Base-by-base conservation (phyloP, 2,113 vertebrate species). In the Rhegmatorhina hoffmannsi region DNA sequence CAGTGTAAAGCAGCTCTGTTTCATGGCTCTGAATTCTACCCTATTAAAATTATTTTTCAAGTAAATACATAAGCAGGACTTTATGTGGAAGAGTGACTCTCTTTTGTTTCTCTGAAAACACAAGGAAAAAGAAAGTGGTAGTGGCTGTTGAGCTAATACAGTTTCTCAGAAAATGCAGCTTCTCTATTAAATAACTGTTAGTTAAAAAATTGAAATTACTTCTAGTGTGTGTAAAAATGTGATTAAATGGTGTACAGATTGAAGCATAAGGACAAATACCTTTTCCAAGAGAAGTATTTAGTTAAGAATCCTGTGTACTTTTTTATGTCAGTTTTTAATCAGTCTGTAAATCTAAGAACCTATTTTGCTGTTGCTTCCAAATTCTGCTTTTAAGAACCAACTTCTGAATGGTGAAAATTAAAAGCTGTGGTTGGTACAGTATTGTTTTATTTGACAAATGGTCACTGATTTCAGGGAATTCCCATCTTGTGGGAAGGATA, bases 401-500 rank as follows among this genome's bases (percentile, higher is more conserved):
- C 26, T 66, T 78, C 2, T 14, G 60, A 81, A 44, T 20, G 4
- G 14, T 64, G 44, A 25, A 70, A 75, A 58, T 13, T 40, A 70
- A 53, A 67, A 29, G 15, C 52, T 56, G 17, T 63, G 12, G 7
- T 50, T 67, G 5, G 10, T 58, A 13, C 8, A 16, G 26, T 17
- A 13, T 36, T 58, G 29, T 13, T 84, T 70, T 11, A 15, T 43
- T 21, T 86, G 76, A n/a, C 15, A 7, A 6, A 2, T 28, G 26
- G 9, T 47, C 13, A 6, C 17, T 47, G 38, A 55, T 79, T 43
- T 0, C 26, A 28, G 31, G 29, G 38, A 59, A 13, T 25, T 59
- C 10, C 9, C 7, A 0, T 47, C 5, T 10, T 18, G 9, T 21
- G 7, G 29, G 33, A 75, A 28, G 23, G 52, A 6, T 26, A 9